Conservation (phyloP, 2,797 vertebrate genomes). For the Tympanoctomys barrerae region DNA sequence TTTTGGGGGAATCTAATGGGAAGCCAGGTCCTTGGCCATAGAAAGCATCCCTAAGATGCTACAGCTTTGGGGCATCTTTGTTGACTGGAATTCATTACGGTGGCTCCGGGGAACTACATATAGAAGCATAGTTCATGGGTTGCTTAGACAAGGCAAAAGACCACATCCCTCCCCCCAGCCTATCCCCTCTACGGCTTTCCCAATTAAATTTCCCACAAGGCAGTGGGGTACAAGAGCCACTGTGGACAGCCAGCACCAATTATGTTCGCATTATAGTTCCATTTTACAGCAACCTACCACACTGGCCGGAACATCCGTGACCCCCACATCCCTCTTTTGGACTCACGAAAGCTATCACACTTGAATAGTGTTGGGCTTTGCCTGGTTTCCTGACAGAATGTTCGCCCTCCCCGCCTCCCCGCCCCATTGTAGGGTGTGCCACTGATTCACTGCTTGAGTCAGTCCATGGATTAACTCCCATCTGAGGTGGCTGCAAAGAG, state of each 20-base stretch:
- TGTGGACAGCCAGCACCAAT: background rate
- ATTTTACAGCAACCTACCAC: slow-evolving; percentile 5
- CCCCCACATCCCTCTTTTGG: background rate
- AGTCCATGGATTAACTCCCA: slow-evolving; percentile 22
- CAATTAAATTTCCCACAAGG: slow-evolving; percentile 11
- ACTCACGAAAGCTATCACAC: background rate
- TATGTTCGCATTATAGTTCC: background rate
- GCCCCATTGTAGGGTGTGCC: slow-evolving; percentile 57
- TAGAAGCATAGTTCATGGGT: background rate
- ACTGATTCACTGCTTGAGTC: slow-evolving; percentile 12
- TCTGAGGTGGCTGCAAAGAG: slow-evolving; percentile 25
- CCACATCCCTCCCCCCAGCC: background rate
- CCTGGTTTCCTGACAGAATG: slow-evolving; percentile 60
- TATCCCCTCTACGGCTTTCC: slow-evolving; percentile 4
- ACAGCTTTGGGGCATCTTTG: background rate
- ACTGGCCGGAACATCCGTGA: background rate
- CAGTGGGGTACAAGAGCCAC: background rate
- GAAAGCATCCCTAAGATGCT: background rate
- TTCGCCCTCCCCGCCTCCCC: slow-evolving; percentile 73
- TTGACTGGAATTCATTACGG: slow-evolving; percentile 29
- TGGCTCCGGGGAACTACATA: background rate
- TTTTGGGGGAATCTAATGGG: background rate
- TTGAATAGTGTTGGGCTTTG: background rate
- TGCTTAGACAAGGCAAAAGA: background rate
- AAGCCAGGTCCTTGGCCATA: background rate